Percentiles rank a stretch among this genome's conserved stretches.
Conservation (phyloP, 2,797 vertebrate genomes). For the Semotilus atromaculatus region DNA sequence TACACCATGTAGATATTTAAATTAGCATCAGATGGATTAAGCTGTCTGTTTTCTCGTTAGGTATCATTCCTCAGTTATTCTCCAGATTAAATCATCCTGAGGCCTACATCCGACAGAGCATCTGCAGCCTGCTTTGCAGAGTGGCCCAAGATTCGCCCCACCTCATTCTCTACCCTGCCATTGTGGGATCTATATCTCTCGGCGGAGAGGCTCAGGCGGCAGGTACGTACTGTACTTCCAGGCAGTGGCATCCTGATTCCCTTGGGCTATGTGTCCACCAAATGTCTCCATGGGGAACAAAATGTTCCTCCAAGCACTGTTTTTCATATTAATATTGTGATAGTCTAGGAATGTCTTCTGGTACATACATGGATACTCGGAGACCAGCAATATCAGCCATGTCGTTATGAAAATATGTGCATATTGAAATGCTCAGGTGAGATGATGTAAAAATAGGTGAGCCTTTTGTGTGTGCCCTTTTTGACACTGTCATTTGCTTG, state of each 20-base stretch:
- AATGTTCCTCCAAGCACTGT: background rate
- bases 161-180: slow-evolving; percentile 96
- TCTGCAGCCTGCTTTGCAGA: slow-evolving; percentile 94
- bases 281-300: background rate
- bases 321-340: background rate
- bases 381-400: background rate
- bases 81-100: slow-evolving; percentile 98
- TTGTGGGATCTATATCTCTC: slow-evolving; percentile 95
- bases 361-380: background rate
- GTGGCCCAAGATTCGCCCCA: slow-evolving; percentile 98
- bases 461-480: too few species aligned
- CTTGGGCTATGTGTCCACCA: background rate
- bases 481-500: background rate
- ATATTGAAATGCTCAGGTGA: background rate
- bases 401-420: background rate
- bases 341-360: background rate
- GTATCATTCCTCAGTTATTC: slow-evolving; percentile 98
- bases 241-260: too few species aligned
- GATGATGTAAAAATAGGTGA: background rate
- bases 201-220: slow-evolving; percentile 92
- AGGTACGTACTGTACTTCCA: slow-evolving; percentile 72
- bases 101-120: slow-evolving; percentile 96
- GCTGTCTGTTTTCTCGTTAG: slow-evolving; percentile 67
- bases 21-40: background rate
- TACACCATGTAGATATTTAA: background rate